Base-by-base conservation (phyloP, 2,797 vertebrate species). In the Thripadectes ignobilis region DNA sequence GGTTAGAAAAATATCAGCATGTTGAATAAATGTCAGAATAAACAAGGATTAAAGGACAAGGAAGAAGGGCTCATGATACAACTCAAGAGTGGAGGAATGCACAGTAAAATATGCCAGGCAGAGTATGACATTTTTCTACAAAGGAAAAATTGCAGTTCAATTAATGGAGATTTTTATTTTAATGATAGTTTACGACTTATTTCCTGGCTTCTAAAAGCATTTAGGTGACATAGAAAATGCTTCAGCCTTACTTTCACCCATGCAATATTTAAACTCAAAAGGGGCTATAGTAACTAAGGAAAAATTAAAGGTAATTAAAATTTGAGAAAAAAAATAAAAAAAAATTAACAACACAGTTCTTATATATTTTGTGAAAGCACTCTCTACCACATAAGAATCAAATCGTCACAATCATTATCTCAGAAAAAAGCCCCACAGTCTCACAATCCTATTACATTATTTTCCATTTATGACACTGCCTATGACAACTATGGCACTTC, bases 11-110 rank as follows among this genome's bases (percentile, higher is more conserved):
- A 69, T 65, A 88, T 59, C 48, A 73, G 26, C 19, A 68, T 62
- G 36, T 46, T 77, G 61, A 76, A 78, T 46, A 51, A 85, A 84
- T 84, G 29, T n/a, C 22, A 85, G 71, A 79, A 94, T 76, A 93
- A 92, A 63, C 30, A 88, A 86, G 9, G 6, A 88, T 67, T 30
- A 73, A 79, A 82, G 32, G 49, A 81, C 38, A 55, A 10, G 16
- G 68, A 88, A 85, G 34, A 4, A 79, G 27, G 61, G 10, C 30
- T 63, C 23, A 27, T 48, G 22, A 71, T 57, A 54, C 18, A 76
- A 69, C 13, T 68, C 26, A 81, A 68, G 69, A 84, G 1, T 12
- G 19, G 48, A 67, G n/a, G 84, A 94, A 73, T 18, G 15, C 17
- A 69, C 4, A 61, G 20, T 17, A 84, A 90, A 85, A 39, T 46